Evolutionary conservation across 2,113 vertebrate species (phyloP), one percentile per base, ranked within the genome.

Genomic region (Cricetomys ansorgei): DNA sequence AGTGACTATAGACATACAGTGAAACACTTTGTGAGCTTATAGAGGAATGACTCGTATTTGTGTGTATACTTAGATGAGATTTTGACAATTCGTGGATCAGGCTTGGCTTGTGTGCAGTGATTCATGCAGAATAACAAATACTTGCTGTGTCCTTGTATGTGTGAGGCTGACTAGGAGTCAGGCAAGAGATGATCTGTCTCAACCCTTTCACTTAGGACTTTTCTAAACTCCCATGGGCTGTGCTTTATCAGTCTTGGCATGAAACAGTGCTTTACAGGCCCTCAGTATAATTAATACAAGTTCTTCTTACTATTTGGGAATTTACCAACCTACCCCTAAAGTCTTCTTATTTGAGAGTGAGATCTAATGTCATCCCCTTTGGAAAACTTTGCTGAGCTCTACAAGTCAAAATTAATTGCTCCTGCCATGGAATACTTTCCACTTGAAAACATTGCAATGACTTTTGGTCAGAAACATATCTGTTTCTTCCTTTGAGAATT

Each of bases 371-470:
- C 62, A 93, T n/a, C 64, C 48, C 69, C 67, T 94, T 62, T 96
- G 25, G n/a, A 93, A 96, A 94, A 29, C 21, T 34, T 97, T 95
- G 88, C 64, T 65, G 91, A 95, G 65, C 62, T 92, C 31, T 15
- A 64, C 59, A 86, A 87, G 34, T 83, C 21, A 88, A 96, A 95
- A 94, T 90, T 77, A 96, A 89, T 89, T 50, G 91, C 62, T 77
- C 19, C 11, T 93, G 76, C 11, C 40, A 65, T 1, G 83, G 53
- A 97, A 83, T 48, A 96, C 89, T 53, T 37, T 86, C 72, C 53
- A 81, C n/a, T 55, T 89, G 72, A 89, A 96, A 88, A 84, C 90
- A 67, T 48, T 31, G n/a, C 83, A 94, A 29, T 65, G 40, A 55
- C 37, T 69, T 25, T 72, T 92, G 86, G n/a, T 70, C 57, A 97